A percentile compares a stretch with the other conserved stretches of the same genome.
Evolutionary conservation across 2,797 vertebrate species (phyloP).

Genomic region (Cuniculus paca): DNA sequence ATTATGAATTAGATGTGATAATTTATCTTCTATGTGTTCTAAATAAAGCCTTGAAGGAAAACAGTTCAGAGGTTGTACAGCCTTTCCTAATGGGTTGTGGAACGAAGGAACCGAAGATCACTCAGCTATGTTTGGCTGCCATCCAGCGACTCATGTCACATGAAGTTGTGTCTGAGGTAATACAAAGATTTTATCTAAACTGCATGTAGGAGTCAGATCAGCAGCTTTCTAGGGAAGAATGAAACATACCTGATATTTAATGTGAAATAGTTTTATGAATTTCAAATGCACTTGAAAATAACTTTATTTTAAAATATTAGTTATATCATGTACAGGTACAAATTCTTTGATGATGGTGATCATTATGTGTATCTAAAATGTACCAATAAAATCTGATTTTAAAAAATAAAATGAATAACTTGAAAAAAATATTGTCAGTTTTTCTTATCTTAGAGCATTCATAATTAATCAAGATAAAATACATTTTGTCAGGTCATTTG

Average conservation of each 20-base stretch:
- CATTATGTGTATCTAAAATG: background rate
- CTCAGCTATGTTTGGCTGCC: slow-evolving; percentile 97
- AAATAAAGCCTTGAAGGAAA: slow-evolving; percentile 97
- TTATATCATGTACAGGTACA: background rate
- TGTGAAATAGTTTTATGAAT: slow-evolving; percentile 25
- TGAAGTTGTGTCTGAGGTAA: slow-evolving; percentile 99
- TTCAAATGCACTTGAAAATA: slow-evolving; percentile 1
- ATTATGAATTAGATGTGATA: slow-evolving; percentile 65
- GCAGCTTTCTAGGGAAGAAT: slow-evolving; percentile 1
- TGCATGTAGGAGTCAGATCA: background rate
- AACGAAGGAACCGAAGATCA: slow-evolving; percentile 99
- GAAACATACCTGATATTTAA: slow-evolving; percentile 34
- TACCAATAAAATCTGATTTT: background rate
- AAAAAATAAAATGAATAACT: background rate
- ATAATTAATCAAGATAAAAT: slow-evolving; percentile 41
- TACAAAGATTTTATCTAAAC: slow-evolving; percentile 60
- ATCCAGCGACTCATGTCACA: slow-evolving; percentile 99
- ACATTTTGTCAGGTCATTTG: slow-evolving; percentile 5
- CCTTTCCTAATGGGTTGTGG: slow-evolving; percentile 99
- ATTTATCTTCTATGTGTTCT: slow-evolving; percentile 81
- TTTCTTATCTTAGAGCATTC: slow-evolving; percentile 6
- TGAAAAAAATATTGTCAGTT: background rate
- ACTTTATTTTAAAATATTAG: slow-evolving; percentile 49
- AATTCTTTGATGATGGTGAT: background rate
- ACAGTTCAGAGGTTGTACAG: slow-evolving; percentile 98